Evolutionary conservation across 2,888 invertebrate species (phyloP), one percentile per base, ranked within the genome.

Genomic region (Ectemnius lituratus): DNA sequence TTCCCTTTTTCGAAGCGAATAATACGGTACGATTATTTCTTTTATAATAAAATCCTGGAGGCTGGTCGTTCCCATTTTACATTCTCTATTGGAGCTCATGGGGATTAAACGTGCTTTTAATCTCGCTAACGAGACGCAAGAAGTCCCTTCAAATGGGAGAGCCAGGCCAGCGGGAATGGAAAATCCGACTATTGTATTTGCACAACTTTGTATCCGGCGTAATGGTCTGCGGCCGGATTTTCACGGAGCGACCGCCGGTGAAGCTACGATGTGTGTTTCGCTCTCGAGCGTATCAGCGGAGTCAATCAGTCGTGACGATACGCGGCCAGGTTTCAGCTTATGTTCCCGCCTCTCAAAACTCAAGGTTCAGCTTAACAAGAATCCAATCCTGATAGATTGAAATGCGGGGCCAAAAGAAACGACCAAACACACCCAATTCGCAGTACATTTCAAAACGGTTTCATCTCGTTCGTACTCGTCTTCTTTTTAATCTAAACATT

Each of bases 101-200:
- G 37, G 37, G 37, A 37, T 37, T 37, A 52, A 52, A 52, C 52
- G 16, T 16, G 16, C n/a, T 52, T 52, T 52, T 52, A 52, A 52
- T 52, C 16, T 52, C 52, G n/a, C 52, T 52, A 52, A 52, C 16
- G 52, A 52, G 52, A 14, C 14, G 6, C 52, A 52, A 52, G 52
- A 37, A 37, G 37, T 37, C 6, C 37, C 37, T 37, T 52, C 52
- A 14, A 52, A 52, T 0, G 16, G 8, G 52, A 52, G 16, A 14
- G 14, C 52, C 8, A 37, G 37, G 14, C 52, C 8, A 37, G 37
- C 37, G 37, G 8, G 37, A 37, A 8, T 37, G 37, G 37, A 37
- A 37, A 37, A 37, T 37, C 37, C 37, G 37, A 37, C 8, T 37
- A 37, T 37, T 37, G 37, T 37, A 37, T 37, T 37, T 37, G 37